Evolutionary conservation across 37 sponge, comb jelly and placozoan species (phyloP).

Genomic region (Crambe crambe): DNA sequence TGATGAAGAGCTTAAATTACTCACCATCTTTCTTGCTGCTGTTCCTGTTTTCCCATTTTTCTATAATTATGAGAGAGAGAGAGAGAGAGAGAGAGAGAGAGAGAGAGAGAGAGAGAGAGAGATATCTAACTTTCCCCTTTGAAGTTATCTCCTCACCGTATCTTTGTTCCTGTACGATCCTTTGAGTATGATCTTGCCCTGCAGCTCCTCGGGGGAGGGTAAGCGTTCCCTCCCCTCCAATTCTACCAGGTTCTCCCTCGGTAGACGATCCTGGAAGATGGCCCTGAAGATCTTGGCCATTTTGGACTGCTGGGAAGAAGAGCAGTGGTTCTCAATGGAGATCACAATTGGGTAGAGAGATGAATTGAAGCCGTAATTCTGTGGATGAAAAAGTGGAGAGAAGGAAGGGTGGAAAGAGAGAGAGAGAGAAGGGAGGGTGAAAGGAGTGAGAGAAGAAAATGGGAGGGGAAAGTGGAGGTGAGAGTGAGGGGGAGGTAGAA

Average conservation of each 20-base stretch:
- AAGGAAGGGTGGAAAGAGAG: slow-evolving; percentile 31
- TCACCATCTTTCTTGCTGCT: no score
- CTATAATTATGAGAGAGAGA: no score
- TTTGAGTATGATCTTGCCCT: slow-evolving; percentile 78
- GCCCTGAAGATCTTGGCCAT: slow-evolving; percentile 65
- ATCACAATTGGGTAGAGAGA: slow-evolving; percentile 77
- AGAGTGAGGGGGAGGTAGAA: not conserved
- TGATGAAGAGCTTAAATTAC: no score
- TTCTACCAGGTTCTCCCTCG: slow-evolving; percentile 55
- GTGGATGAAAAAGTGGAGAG: slow-evolving; percentile 35
- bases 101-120: no score
- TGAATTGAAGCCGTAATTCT: slow-evolving; percentile 77
- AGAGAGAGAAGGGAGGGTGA: not conserved
- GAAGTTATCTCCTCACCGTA: not conserved
- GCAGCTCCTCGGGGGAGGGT: slow-evolving; percentile 72
- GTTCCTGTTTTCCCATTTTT: no score
- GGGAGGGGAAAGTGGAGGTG: not conserved
- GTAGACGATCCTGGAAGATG: slow-evolving; percentile 41
- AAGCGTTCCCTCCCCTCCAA: slow-evolving; percentile 41
- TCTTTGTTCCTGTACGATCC: slow-evolving; percentile 31
- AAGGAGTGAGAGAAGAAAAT: not conserved
- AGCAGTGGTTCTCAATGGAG: slow-evolving; percentile 89
- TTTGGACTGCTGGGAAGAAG: slow-evolving; percentile 29
- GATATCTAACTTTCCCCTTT: no score
- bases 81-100: no score